These are phyloP conservation scores for Erynnis tages DNA, from an alignment of 2,888 invertebrate genomes.

Conservation along the genomic window DNA sequence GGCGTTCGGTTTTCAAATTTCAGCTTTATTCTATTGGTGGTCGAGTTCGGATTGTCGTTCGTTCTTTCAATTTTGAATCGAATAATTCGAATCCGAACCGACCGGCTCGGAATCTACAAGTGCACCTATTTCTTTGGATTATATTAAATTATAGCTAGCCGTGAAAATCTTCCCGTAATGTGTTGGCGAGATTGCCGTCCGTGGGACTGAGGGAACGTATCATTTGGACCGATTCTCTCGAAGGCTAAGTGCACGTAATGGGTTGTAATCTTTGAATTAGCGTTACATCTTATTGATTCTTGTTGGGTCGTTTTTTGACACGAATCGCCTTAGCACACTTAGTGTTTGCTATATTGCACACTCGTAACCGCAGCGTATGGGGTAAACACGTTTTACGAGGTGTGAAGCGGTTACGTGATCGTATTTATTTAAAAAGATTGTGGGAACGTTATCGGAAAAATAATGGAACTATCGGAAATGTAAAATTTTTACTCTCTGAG, in stretches of 20 bases:
- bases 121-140: conserved; percentile 79
- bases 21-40: conserved; percentile 41
- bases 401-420: conserved; percentile 24
- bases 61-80: conserved; percentile 38
- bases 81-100: conserved; percentile 43
- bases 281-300: conserved; percentile 68
- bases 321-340: conserved; percentile 21
- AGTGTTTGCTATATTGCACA: conserved; percentile 24
- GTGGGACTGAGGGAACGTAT: conserved; percentile 74
- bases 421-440: conserved; percentile 27
- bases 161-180: conserved; percentile 79
- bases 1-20: conserved; percentile 41
- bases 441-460: conserved; percentile 15
- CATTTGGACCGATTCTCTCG: conserved; percentile 65
- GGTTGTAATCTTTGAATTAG: conserved; percentile 74
- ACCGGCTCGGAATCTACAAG: conserved; percentile 47
- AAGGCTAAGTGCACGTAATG: conserved; percentile 69
- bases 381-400: conserved; percentile 22
- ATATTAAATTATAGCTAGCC: conserved; percentile 81
- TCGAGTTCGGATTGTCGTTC: too few species aligned
- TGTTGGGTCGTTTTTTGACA: conserved; percentile 29
- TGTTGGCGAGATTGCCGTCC: conserved; percentile 72
- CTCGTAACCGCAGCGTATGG: conserved; percentile 18
- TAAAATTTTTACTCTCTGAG: too few species aligned
- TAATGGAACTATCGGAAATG: too few species aligned